Percentiles rank a stretch among this genome's conserved stretches.
These are phyloP conservation scores for Troides aeacus DNA, from an alignment of 2,888 invertebrate genomes.

Conservation along the genomic window DNA sequence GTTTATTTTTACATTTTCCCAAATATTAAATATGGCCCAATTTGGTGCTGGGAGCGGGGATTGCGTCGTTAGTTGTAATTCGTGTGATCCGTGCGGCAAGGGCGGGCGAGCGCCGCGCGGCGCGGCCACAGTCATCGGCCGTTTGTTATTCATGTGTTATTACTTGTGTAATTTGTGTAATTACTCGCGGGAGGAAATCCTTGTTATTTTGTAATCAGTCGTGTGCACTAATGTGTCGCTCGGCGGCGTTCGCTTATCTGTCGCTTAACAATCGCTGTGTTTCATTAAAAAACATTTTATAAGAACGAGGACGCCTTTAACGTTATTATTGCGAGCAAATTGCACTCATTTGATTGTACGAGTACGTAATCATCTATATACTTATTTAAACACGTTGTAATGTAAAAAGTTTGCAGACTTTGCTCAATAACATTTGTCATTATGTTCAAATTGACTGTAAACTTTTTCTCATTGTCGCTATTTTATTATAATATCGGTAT, in stretches of 20 bases:
- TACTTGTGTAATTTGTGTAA: constrained; percentile 67
- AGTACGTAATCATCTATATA: constrained; percentile 36
- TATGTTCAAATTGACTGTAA: constrained; percentile 8
- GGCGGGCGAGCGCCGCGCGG: constrained; percentile 32
- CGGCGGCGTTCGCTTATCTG: constrained; percentile 57
- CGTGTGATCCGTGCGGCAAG: constrained; percentile 49
- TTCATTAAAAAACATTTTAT: constrained; percentile 70
- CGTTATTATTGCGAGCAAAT: constrained; percentile 38
- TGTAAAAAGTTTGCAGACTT: constrained; percentile 2
- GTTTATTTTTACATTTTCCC: constrained; percentile 80
- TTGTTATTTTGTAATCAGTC: constrained; percentile 68
- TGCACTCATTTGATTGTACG: constrained; percentile 36
- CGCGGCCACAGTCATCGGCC: constrained; percentile 37
- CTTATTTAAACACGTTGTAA: constrained; percentile 32
- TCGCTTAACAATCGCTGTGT: constrained; percentile 65
- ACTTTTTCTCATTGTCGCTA: no score
- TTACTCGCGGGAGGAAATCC: constrained; percentile 69
- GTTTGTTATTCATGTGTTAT: constrained; percentile 63
- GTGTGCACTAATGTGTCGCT: constrained; percentile 56
- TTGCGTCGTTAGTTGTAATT: constrained; percentile 67
- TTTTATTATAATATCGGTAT: no score
- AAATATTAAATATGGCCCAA: constrained; percentile 78
- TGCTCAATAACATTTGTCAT: constrained; percentile 5
- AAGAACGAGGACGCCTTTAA: constrained; percentile 44
- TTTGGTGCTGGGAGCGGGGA: constrained; percentile 59